phyloP scores from a whole-genome alignment of 2,113 vertebrate species.

The Scolopax mira region DNA sequence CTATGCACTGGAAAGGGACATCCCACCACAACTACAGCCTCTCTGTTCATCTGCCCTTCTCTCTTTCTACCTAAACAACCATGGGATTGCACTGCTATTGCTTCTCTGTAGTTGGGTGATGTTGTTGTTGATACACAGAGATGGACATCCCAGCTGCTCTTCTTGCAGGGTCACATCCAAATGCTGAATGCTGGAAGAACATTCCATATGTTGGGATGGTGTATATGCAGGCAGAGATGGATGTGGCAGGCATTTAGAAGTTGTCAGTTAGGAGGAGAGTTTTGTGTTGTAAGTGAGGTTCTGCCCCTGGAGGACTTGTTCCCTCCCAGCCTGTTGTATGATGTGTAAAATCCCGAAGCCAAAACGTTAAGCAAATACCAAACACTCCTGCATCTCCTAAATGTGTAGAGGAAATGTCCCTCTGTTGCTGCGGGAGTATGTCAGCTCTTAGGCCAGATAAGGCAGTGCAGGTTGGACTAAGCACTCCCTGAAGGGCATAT shows the following conservation, averaged over 20 bases:
- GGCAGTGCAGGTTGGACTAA: too few relatives aligned
- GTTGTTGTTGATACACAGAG: background rate
- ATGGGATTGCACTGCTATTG: background rate
- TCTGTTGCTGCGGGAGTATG: accelerated
- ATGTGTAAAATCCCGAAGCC: background rate
- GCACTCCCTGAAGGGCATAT: background rate
- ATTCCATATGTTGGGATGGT: background rate
- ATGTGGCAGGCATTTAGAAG: background rate
- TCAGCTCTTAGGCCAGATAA: background rate
- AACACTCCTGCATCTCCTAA: background rate
- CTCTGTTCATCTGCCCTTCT: background rate
- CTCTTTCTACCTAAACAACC: background rate
- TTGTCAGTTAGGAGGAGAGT: background rate
- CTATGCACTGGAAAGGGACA: background rate
- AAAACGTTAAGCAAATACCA: background rate
- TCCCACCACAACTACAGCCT: background rate
- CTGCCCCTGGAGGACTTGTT: background rate
- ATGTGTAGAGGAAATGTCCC: background rate
- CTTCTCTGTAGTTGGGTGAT: background rate
- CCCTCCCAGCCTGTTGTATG: background rate
- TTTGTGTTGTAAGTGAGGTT: background rate
- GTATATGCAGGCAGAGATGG: background rate
- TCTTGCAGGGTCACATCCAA: background rate
- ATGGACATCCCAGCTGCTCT: background rate
- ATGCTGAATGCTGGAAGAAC: background rate